These are phyloP conservation scores for Ornithoptera priamus DNA, from an alignment of 2,888 invertebrate species.

Conservation along the genomic window DNA sequence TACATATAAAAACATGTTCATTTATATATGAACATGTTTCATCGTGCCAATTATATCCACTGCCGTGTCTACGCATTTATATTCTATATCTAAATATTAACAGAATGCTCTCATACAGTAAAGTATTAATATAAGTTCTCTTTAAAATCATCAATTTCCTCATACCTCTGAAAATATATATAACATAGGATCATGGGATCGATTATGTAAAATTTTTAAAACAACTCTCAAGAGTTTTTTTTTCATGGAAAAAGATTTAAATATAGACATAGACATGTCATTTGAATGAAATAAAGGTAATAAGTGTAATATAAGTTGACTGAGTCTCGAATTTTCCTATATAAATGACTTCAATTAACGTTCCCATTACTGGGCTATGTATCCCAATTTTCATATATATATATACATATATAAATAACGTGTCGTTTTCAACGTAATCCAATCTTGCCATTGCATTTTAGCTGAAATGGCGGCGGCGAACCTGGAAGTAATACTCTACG, in stretches of 20 bases:
- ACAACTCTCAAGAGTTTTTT: background rate
- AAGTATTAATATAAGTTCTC: background rate
- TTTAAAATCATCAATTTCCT: background rate
- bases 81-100: constrained; percentile 2
- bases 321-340: background rate
- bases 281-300: background rate
- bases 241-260: no score
- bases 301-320: background rate
- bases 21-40: constrained; percentile 2
- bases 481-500: background rate
- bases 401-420: background rate
- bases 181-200: constrained; percentile 10
- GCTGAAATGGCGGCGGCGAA: background rate
- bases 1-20: constrained; percentile 41
- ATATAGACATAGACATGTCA: no score
- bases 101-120: background rate
- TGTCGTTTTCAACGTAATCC: constrained; percentile 9
- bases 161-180: background rate
- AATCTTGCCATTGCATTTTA: constrained; percentile 26
- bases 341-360: no score
- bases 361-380: background rate
- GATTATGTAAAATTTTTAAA: constrained; percentile 1
- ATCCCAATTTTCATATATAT: background rate
- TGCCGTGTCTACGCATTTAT: constrained; percentile 29
- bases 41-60: constrained; percentile 24